A percentile compares a stretch with the other conserved stretches of the same genome.
These are phyloP conservation scores for Serrognathus titanus DNA, from an alignment of 2,888 invertebrate genomes.

Conservation along the genomic window DNA sequence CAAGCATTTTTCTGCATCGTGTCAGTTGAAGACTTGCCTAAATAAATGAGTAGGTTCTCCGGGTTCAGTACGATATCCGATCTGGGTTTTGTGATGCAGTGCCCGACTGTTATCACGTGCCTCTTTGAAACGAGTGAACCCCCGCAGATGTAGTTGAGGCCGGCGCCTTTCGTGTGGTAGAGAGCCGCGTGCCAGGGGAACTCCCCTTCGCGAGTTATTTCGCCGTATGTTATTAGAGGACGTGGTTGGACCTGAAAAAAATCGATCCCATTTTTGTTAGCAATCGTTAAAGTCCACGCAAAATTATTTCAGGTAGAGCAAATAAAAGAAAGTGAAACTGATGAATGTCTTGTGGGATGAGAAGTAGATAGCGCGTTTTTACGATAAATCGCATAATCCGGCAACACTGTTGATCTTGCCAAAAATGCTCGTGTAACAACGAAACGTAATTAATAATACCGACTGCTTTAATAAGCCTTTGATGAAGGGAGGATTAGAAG, in stretches of 20 bases:
- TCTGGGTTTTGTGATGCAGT: constrained; percentile 41
- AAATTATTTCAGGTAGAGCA: too few relatives aligned
- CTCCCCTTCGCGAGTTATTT: constrained; percentile 58
- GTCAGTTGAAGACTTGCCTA: constrained; percentile 33
- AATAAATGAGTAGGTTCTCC: constrained; percentile 40
- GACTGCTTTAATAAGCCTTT: too few relatives aligned
- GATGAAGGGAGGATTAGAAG: too few relatives aligned
- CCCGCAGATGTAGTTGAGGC: constrained; percentile 43
- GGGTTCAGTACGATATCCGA: constrained; percentile 37
- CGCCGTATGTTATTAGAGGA: constrained; percentile 59
- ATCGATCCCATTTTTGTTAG: neutral
- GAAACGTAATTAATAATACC: too few relatives aligned
- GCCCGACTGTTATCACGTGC: constrained; percentile 43
- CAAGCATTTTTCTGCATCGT: neutral
- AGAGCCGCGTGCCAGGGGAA: constrained; percentile 69
- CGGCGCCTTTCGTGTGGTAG: constrained; percentile 52
- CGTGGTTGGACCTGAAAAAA: constrained; percentile 40
- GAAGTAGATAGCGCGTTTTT: too few relatives aligned
- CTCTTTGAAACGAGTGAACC: constrained; percentile 37
- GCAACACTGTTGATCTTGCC: too few relatives aligned
- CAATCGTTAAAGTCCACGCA: too few relatives aligned
- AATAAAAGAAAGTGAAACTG: too few relatives aligned
- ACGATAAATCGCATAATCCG: too few relatives aligned
- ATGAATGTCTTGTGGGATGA: too few relatives aligned
- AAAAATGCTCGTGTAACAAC: too few relatives aligned